A percentile compares a stretch with the other conserved stretches of the same genome.
Conservation (phyloP, 2,113 vertebrate genomes). For the Tichodroma muraria region DNA sequence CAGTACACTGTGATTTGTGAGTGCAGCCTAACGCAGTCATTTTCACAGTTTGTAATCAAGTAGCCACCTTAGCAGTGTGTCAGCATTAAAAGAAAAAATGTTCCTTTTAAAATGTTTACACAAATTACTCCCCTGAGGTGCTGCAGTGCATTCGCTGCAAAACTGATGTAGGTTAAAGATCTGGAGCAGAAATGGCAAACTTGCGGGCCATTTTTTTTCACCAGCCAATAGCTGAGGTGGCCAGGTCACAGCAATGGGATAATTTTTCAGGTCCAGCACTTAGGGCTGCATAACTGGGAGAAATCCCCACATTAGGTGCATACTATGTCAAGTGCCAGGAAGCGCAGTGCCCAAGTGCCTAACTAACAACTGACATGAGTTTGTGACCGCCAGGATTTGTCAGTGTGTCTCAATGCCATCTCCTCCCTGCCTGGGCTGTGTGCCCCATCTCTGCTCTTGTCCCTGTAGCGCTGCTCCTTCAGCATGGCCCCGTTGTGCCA, state of each 20-base stretch:
- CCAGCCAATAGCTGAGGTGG: not conserved
- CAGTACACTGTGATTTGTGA: conserved; percentile 46
- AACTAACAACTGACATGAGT: not conserved
- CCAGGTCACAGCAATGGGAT: not conserved
- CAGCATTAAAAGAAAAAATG: conserved; percentile 39
- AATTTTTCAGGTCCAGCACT: not conserved
- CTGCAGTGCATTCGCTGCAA: not conserved
- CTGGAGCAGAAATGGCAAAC: conserved; percentile 9
- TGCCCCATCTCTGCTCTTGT: not conserved
- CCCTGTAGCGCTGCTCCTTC: not conserved
- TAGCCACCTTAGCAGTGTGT: conserved; percentile 37
- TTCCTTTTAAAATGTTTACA: conserved; percentile 42
- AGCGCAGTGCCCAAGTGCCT: not conserved
- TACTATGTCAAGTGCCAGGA: not conserved
- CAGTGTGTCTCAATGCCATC: not conserved
- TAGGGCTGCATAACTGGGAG: not conserved
- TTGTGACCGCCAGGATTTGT: not conserved
- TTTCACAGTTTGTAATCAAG: conserved; percentile 46
- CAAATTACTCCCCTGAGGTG: conserved; percentile 12
- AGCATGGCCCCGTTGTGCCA: fast-evolving
- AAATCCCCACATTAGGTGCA: not conserved
- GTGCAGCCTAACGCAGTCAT: conserved; percentile 3
- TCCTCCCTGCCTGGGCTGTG: not conserved
- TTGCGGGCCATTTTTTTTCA: not conserved
- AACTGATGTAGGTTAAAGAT: not conserved